Conservation (phyloP, 2,113 vertebrate species). For the Galeopterus variegatus region DNA sequence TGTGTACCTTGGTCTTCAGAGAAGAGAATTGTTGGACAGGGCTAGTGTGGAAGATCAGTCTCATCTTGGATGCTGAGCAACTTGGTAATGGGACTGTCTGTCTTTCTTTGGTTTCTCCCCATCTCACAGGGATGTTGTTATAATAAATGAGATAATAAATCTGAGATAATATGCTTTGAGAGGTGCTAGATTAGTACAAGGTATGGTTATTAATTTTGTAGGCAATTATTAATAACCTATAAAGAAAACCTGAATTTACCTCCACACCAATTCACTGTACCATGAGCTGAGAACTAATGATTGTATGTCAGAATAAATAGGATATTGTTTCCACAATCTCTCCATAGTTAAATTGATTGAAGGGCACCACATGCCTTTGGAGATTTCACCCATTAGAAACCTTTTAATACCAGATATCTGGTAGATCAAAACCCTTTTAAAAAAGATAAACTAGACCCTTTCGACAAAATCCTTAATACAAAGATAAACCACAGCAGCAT, state of each 20-base stretch:
- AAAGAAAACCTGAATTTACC: not conserved
- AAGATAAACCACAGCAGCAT: not conserved
- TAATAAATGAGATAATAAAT: not conserved
- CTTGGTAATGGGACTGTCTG: not conserved
- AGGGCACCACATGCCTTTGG: not conserved
- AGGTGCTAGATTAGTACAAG: not conserved
- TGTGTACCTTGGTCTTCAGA: not conserved
- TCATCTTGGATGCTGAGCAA: not conserved
- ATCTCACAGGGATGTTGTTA: not conserved
- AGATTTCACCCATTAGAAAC: not conserved
- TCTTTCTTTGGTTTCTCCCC: not conserved
- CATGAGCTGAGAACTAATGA: not conserved
- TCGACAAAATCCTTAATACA: no score
- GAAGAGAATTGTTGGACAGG: accelerated
- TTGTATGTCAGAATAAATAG: not conserved
- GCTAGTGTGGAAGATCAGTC: not conserved
- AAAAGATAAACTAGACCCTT: no score
- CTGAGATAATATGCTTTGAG: not conserved
- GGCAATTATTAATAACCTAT: not conserved
- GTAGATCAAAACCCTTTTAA: not conserved
- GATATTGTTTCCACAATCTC: not conserved
- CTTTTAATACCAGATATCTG: not conserved
- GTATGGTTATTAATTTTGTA: not conserved
- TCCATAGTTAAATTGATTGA: not conserved
- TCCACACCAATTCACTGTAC: not conserved